Base-by-base conservation (phyloP, 2,888 invertebrate genomes). In the Phengaris alcon region DNA sequence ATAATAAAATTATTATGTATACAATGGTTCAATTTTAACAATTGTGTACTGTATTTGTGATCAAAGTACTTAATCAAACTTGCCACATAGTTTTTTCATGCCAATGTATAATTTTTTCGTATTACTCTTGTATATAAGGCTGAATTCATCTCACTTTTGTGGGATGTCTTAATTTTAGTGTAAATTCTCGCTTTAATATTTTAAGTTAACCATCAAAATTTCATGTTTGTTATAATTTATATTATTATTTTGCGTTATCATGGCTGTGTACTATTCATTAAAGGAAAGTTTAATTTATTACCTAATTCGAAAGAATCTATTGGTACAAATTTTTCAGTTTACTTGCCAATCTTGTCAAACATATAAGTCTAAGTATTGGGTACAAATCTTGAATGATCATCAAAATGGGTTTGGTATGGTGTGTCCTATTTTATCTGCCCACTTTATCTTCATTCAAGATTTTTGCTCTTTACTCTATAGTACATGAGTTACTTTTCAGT, bases 41-140 rank as follows among this genome's bases (percentile, higher is more conserved):
- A 69, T 68, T 75, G 69, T 78, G 76, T 79, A 77, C 76, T 78
- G 75, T 74, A 74, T 77, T 80, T 90, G 87, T 90, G 88, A 89
- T 88, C 85, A 84, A 86, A 84, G 89, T 91, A 91, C 90, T 91
- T 91, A 90, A 89, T 84, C 85, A 79, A 80, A 82, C 80, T 84
- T 84, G 83, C 84, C 84, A 83, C 84, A 82, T 81, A 78, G 81
- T 84, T 84, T 82, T 82, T 82, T 84, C 82, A 79, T 82, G 83
- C 80, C 85, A 79, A 77, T 86, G 83, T 82, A 82, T 81, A 80
- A 79, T 77, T 79, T 79, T 79, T 79, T 83, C 84, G 83, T 55
- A 83, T 83, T 84, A 76, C 82, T 84, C 87, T 82, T 90, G 88
- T 90, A 90, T 81, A 89, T 89, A 90, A 88, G 87, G 88, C 87